phyloP scores from a whole-genome alignment of 2,113 vertebrate species.

The Lepisosteus osseus region DNA sequence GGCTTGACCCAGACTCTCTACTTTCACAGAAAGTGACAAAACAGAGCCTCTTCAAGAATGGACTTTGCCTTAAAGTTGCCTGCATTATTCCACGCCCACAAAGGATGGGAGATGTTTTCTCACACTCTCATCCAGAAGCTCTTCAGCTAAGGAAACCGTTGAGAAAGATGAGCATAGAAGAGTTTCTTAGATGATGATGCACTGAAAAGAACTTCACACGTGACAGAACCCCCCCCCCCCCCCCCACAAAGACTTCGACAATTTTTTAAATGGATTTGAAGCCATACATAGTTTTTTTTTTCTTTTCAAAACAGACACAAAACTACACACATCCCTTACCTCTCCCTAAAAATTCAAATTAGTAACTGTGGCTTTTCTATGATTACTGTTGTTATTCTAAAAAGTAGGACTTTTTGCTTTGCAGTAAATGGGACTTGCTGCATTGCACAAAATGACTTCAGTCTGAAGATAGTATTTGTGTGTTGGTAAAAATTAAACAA shows the following conservation, averaged over 20 bases:
- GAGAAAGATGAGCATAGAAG: not conserved
- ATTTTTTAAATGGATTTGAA: slow-evolving; percentile 93
- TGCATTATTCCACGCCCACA: slow-evolving; percentile 62
- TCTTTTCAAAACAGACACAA: slow-evolving; percentile 42
- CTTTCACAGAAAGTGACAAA: slow-evolving; percentile 96
- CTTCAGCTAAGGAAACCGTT: not conserved
- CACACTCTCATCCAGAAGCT: not conserved
- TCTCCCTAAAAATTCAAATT: slow-evolving; percentile 34
- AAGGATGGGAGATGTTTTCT: slow-evolving; percentile 55
- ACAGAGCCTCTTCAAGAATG: slow-evolving; percentile 52
- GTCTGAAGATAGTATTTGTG: slow-evolving; percentile 20
- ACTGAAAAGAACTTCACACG: slow-evolving; percentile 38
- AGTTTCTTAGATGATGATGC: slow-evolving; percentile 16
- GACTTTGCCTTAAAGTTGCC: slow-evolving; percentile 82
- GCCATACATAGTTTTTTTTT: slow-evolving; percentile 91
- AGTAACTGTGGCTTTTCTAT: slow-evolving; percentile 59
- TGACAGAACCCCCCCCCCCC: slow-evolving; percentile 43
- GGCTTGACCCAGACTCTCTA: slow-evolving; percentile 94
- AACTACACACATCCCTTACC: slow-evolving; percentile 29
- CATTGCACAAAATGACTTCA: slow-evolving; percentile 26
- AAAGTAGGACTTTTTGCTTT: slow-evolving; percentile 55
- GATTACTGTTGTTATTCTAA: slow-evolving; percentile 12
- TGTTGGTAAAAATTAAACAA: slow-evolving; percentile 15
- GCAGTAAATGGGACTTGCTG: slow-evolving; percentile 35
- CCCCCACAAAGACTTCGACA: slow-evolving; percentile 71